A percentile compares a stretch with the other conserved stretches of the same genome.
Evolutionary conservation across 1,140 invertebrate species (phyloP).

Genomic region (Oryzaephilus surinamensis): DNA sequence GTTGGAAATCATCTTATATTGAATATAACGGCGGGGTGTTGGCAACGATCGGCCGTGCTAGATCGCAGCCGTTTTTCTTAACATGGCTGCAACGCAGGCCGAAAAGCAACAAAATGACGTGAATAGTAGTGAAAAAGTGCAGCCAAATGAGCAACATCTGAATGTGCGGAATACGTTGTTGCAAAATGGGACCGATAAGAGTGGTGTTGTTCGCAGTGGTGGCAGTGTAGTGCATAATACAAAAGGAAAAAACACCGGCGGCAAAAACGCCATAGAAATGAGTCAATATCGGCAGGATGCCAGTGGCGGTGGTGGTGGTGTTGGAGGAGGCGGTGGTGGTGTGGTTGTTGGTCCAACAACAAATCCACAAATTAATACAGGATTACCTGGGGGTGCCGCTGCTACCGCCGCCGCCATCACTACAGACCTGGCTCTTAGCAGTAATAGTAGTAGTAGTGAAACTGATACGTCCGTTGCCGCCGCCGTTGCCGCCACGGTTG

Average conservation of each 20-base stretch:
- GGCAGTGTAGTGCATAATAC: slow-evolving; percentile 23
- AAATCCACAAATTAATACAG: slow-evolving; percentile 2
- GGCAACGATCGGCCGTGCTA: slow-evolving; percentile 38
- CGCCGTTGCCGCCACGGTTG: no score
- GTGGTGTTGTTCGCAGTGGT: slow-evolving; percentile 29
- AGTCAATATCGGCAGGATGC: slow-evolving; percentile 36
- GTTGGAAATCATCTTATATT: slow-evolving; percentile 39
- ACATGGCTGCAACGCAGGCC: slow-evolving; percentile 54
- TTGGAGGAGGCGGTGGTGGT: neutral
- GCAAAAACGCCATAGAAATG: slow-evolving; percentile 33
- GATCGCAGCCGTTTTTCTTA: slow-evolving; percentile 41
- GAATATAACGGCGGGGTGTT: slow-evolving; percentile 38
- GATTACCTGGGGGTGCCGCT: slow-evolving; percentile 10
- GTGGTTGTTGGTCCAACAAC: slow-evolving; percentile 19
- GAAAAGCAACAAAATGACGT: slow-evolving; percentile 51
- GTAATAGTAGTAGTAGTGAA: no score
- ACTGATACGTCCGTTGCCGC: no score
- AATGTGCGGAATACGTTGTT: slow-evolving; percentile 48
- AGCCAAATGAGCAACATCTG: slow-evolving; percentile 47
- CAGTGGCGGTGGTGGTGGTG: slow-evolving; percentile 18
- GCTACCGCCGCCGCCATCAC: slow-evolving; percentile 9
- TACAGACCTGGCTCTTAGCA: no score
- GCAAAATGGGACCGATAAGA: slow-evolving; percentile 45
- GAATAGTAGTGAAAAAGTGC: slow-evolving; percentile 48
- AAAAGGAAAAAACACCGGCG: slow-evolving; percentile 32